Conservation (phyloP, 2,888 invertebrate species). For the Herminia tarsipennalis region DNA sequence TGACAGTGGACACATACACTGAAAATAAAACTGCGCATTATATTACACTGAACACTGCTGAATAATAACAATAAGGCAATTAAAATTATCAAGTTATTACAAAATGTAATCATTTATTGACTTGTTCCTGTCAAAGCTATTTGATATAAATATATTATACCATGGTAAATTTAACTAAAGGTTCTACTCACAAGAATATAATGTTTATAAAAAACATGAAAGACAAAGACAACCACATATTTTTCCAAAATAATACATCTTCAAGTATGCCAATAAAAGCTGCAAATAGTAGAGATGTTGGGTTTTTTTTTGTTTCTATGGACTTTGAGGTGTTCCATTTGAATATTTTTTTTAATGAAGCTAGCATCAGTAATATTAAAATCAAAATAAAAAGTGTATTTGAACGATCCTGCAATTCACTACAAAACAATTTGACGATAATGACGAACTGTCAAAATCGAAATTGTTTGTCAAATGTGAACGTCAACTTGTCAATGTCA, state of each 20-base stretch:
- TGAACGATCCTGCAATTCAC: slow-evolving; percentile 2
- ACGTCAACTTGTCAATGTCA: too few relatives aligned
- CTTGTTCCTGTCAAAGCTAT: too few relatives aligned
- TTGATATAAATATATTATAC: too few relatives aligned
- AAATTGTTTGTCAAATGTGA: not conserved
- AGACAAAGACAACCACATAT: slow-evolving; percentile 68
- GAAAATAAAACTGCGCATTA: slow-evolving; percentile 42
- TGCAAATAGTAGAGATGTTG: slow-evolving; percentile 58
- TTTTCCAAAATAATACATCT: slow-evolving; percentile 78
- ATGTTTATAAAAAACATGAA: slow-evolving; percentile 65
- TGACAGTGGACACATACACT: slow-evolving; percentile 67
- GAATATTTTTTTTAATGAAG: slow-evolving; percentile 59
- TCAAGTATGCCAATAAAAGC: slow-evolving; percentile 69
- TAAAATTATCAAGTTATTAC: not conserved
- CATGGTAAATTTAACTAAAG: not conserved
- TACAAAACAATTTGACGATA: not conserved
- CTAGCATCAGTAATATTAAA: slow-evolving; percentile 54
- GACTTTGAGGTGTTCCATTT: slow-evolving; percentile 62
- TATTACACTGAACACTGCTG: not conserved
- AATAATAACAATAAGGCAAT: not conserved
- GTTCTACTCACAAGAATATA: slow-evolving; percentile 69
- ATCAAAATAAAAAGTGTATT: too few relatives aligned
- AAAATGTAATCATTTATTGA: not conserved
- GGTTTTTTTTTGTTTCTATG: slow-evolving; percentile 55
- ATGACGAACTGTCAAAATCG: not conserved